phyloP scores from a whole-genome alignment of 2,797 vertebrate species.

The Chelmon rostratus region DNA sequence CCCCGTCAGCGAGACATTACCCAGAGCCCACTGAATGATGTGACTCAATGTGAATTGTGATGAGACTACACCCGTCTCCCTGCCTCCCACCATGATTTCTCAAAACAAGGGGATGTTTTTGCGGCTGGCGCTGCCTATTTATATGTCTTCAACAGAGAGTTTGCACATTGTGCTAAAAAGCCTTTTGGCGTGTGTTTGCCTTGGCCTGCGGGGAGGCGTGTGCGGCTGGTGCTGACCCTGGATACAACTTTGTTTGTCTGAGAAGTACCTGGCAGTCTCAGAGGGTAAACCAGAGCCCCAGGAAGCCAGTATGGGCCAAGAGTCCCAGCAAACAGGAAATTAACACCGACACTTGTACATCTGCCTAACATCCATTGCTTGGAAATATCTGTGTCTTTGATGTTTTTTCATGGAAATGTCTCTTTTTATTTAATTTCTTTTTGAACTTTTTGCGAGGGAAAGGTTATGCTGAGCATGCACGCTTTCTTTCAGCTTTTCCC shows the following conservation, averaged over 20 bases:
- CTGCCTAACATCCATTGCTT: conserved; percentile 65
- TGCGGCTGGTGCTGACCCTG: conserved; percentile 36
- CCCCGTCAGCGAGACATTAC: conserved; percentile 56
- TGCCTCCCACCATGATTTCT: conserved; percentile 42
- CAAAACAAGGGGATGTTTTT: conserved; percentile 63
- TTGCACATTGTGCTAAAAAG: conserved; percentile 62
- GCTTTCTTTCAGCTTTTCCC: not conserved
- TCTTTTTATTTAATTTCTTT: conserved; percentile 28
- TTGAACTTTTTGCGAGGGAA: not conserved
- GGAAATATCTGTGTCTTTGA: conserved; percentile 37
- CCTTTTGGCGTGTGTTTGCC: conserved; percentile 62
- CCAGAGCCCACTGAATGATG: conserved; percentile 21
- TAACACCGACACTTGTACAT: conserved; percentile 63
- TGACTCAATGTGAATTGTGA: conserved; percentile 24
- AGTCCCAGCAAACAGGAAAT: conserved; percentile 71
- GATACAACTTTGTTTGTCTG: conserved; percentile 68
- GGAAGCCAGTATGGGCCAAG: conserved; percentile 50
- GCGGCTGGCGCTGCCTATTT: conserved; percentile 40
- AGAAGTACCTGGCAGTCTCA: conserved; percentile 71
- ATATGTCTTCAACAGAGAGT: conserved; percentile 55
- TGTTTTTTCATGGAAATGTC: conserved; percentile 46
- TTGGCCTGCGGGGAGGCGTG: conserved; percentile 61
- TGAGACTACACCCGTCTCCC: conserved; percentile 46
- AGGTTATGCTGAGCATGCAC: conserved; percentile 2
- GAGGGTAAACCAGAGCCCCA: conserved; percentile 52